Conservation (phyloP, 2,888 invertebrate species). For the Dendrolimus houi region DNA sequence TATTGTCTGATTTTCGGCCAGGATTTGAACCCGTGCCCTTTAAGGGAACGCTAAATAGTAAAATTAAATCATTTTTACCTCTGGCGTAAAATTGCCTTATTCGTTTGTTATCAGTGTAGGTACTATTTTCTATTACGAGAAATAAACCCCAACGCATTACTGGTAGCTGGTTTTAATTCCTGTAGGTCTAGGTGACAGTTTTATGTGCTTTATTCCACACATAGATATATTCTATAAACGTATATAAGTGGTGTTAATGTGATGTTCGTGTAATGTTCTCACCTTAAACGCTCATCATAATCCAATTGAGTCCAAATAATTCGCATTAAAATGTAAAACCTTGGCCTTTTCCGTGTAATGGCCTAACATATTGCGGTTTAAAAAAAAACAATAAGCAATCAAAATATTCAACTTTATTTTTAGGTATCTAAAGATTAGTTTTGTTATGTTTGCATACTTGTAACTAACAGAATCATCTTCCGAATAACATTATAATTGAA, state of each 20-base stretch:
- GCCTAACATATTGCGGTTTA: slow-evolving; percentile 15
- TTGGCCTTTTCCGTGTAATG: slow-evolving; percentile 57
- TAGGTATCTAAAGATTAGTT: slow-evolving; percentile 20
- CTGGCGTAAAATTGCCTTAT: too few species aligned
- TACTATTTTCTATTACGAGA: too few species aligned
- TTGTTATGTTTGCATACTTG: slow-evolving; percentile 18
- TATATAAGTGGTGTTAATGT: background rate
- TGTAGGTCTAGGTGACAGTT: too few species aligned
- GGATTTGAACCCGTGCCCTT: too few species aligned
- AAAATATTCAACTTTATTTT: slow-evolving; percentile 32
- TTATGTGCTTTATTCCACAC: too few species aligned
- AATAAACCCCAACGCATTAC: too few species aligned
- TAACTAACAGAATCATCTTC: slow-evolving; percentile 38
- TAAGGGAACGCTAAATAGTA: too few species aligned
- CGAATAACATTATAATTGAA: slow-evolving; percentile 39
- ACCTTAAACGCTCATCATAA: slow-evolving; percentile 51
- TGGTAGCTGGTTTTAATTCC: too few species aligned
- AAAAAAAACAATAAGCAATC: slow-evolving; percentile 22
- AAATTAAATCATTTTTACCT: too few species aligned
- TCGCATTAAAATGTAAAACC: slow-evolving; percentile 51
- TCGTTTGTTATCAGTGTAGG: too few species aligned
- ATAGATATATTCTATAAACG: too few species aligned
- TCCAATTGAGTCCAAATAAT: slow-evolving; percentile 57
- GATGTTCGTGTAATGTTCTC: slow-evolving; percentile 20
- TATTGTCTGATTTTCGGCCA: too few species aligned